Evolutionary conservation across 2,888 invertebrate species (phyloP).

Genomic region (Drosophila colorata): DNA sequence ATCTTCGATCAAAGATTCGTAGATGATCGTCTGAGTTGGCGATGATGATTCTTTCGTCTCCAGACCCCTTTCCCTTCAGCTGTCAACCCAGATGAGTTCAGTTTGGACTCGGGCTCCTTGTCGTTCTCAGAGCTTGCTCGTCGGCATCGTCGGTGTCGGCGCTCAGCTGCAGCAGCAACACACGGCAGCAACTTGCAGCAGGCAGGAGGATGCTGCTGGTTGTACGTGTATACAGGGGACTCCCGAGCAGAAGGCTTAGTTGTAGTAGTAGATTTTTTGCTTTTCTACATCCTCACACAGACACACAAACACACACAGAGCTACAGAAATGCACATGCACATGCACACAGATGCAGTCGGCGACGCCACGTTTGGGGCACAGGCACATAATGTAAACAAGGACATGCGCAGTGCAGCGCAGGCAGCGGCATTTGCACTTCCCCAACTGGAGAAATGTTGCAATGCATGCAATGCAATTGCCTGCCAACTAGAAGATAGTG

Average conservation of each 20-base stretch:
- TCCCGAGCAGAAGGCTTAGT: conserved; percentile 53
- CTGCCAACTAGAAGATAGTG: conserved; percentile 77
- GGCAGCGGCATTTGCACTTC: conserved; percentile 52
- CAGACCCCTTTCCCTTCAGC: neutral
- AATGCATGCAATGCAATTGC: conserved; percentile 73
- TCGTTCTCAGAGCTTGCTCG: conserved; percentile 29
- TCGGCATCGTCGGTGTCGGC: conserved; percentile 40
- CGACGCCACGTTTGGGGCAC: conserved; percentile 49
- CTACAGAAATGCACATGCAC: conserved; percentile 25
- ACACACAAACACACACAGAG: conserved; percentile 13
- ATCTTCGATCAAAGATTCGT: neutral
- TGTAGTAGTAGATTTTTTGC: conserved; percentile 77
- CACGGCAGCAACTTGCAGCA: conserved; percentile 33
- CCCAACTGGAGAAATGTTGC: conserved; percentile 76
- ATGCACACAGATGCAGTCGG: conserved; percentile 41
- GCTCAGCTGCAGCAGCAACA: conserved; percentile 62
- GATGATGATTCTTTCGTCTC: conserved; percentile 10
- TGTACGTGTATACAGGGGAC: conserved; percentile 13
- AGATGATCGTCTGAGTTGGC: neutral
- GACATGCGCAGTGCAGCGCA: conserved; percentile 70
- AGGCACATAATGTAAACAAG: conserved; percentile 78
- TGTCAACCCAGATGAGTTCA: neutral
- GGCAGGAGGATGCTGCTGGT: conserved; percentile 27
- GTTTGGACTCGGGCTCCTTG: conserved; percentile 23
- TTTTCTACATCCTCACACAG: conserved; percentile 70